phyloP scores from a whole-genome alignment of 1,140 invertebrate species.

The Ceratosolen solmsi region DNA sequence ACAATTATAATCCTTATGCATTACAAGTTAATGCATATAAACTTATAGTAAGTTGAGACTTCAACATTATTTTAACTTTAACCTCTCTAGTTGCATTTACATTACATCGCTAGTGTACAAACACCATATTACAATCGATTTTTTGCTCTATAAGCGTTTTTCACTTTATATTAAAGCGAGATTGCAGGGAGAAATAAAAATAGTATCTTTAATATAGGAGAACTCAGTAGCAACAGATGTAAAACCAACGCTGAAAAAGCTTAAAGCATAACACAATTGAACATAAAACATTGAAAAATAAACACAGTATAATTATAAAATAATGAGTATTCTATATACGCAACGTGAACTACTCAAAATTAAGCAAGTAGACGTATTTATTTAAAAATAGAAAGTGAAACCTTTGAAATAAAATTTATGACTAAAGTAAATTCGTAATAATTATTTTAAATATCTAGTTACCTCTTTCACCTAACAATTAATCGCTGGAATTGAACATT shows the following conservation, averaged over 20 bases:
- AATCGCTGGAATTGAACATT: too few species aligned
- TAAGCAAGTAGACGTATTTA: not conserved
- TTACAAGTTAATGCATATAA: too few species aligned
- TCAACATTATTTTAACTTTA: too few species aligned
- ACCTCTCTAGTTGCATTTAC: not conserved
- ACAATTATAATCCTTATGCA: too few species aligned
- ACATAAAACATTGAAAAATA: not conserved
- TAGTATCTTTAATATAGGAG: not conserved
- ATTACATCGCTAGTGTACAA: not conserved
- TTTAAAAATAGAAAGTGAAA: too few species aligned
- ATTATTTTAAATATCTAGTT: too few species aligned
- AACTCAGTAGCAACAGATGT: not conserved
- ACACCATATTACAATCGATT: not conserved
- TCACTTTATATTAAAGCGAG: not conserved
- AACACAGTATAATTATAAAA: not conserved
- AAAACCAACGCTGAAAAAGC: not conserved
- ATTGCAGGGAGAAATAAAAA: not conserved
- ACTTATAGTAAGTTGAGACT: too few species aligned
- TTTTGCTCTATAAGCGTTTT: not conserved
- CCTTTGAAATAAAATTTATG: too few species aligned
- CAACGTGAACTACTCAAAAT: not conserved
- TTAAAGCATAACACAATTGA: not conserved
- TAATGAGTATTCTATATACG: not conserved
- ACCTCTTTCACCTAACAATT: too few species aligned
- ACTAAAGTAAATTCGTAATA: too few species aligned